Evolutionary conservation across 2,797 vertebrate genomes (phyloP).

Genomic region (Rousettus madagascariensis): DNA sequence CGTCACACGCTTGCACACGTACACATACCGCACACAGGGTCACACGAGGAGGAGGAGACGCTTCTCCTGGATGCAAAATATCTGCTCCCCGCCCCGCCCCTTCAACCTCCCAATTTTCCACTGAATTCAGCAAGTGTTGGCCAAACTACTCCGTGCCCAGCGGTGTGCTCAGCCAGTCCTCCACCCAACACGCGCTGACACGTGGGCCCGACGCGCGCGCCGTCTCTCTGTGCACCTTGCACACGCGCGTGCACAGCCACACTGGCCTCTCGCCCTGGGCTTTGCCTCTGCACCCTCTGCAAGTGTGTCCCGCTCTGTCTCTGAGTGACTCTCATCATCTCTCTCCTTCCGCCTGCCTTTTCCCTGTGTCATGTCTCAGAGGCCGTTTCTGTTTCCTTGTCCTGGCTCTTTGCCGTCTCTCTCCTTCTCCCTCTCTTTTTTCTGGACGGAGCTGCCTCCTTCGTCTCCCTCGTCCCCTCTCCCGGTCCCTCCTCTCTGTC

Average conservation of each 20-base stretch:
- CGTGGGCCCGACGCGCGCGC: accelerated
- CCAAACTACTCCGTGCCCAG: accelerated
- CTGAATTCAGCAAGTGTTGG: background rate
- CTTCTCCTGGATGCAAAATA: background rate
- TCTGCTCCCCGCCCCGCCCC: background rate
- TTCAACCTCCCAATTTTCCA: background rate
- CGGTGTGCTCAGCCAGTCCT: accelerated
- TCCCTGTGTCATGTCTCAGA: background rate
- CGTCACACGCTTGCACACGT: background rate
- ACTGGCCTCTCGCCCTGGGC: no score
- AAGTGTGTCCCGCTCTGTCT: background rate
- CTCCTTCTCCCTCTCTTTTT: background rate
- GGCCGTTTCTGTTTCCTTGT: background rate
- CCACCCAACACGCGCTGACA: accelerated
- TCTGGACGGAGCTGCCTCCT: background rate
- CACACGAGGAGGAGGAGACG: background rate
- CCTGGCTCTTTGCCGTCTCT: background rate
- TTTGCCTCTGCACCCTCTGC: background rate
- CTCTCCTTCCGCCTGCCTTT: background rate
- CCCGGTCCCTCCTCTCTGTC: background rate
- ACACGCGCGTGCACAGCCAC: background rate
- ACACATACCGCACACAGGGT: background rate
- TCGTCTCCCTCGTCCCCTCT: background rate
- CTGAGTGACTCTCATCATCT: background rate
- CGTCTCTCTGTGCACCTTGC: background rate